Conservation (phyloP, 2,797 vertebrate species). For the Prionace glauca region DNA sequence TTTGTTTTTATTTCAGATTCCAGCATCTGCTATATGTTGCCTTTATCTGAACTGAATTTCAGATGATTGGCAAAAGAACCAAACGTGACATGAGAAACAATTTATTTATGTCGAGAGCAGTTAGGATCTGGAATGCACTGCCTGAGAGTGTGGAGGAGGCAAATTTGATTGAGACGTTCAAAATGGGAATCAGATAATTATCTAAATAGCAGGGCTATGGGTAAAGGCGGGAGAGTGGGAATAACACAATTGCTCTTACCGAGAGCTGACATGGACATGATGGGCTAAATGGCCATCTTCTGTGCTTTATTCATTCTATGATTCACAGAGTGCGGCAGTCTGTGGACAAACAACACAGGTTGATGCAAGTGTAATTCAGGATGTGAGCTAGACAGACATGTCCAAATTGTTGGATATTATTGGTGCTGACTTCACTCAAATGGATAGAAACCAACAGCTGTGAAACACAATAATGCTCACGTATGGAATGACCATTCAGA, state of each 20-base stretch:
- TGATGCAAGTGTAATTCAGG: background rate
- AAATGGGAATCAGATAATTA: background rate
- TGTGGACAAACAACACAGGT: background rate
- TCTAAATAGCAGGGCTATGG: background rate
- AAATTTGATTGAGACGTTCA: background rate
- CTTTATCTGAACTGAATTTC: too few relatives aligned
- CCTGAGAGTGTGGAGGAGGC: background rate
- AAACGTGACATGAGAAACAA: too few relatives aligned
- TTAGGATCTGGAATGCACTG: background rate
- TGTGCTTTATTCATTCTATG: background rate
- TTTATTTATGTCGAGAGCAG: background rate
- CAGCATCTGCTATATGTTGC: too few relatives aligned
- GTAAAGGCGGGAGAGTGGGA: background rate
- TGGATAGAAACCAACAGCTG: background rate
- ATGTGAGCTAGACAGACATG: background rate
- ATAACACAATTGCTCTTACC: background rate
- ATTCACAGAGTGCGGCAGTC: background rate
- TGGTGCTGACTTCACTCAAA: background rate
- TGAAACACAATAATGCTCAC: background rate
- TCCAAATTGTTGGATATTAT: background rate
- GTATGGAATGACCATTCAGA: background rate
- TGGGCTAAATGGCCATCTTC: background rate
- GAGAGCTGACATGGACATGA: background rate
- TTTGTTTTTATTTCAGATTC: too few relatives aligned
- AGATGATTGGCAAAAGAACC: too few relatives aligned